Conservation (phyloP, 1,140 invertebrate genomes). For the Laupala kohalensis region DNA sequence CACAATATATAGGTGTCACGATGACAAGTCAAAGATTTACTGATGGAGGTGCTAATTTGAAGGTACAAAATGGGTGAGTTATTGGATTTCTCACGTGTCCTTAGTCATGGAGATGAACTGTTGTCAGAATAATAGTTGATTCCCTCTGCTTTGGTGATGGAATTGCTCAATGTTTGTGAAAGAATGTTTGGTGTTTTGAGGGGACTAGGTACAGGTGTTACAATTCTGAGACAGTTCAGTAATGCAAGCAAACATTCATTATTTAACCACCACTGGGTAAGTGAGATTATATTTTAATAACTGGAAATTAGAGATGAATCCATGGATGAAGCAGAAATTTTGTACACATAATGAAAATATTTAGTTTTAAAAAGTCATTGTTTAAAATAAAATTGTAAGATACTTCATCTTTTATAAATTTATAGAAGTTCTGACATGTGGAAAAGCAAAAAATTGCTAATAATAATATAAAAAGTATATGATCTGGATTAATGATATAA, state of each 20-base stretch:
- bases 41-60: background rate
- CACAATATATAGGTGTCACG: background rate
- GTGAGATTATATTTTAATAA: background rate
- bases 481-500: no score
- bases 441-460: no score
- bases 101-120: background rate
- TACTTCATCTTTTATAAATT: no score
- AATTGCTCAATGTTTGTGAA: background rate
- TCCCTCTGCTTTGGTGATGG: background rate
- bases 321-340: background rate
- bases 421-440: no score
- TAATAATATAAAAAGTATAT: no score
- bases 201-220: background rate
- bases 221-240: background rate
- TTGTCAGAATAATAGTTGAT: no score
- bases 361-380: no score
- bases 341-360: background rate
- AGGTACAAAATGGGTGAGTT: background rate
- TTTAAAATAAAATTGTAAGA: no score
- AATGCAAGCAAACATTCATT: background rate
- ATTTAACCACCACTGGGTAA: background rate
- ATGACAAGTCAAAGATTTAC: background rate
- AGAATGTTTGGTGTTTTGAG: background rate
- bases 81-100: background rate
- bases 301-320: background rate